Evolutionary conservation across 2,113 vertebrate genomes (phyloP).

Genomic region (Numenius arquata): DNA sequence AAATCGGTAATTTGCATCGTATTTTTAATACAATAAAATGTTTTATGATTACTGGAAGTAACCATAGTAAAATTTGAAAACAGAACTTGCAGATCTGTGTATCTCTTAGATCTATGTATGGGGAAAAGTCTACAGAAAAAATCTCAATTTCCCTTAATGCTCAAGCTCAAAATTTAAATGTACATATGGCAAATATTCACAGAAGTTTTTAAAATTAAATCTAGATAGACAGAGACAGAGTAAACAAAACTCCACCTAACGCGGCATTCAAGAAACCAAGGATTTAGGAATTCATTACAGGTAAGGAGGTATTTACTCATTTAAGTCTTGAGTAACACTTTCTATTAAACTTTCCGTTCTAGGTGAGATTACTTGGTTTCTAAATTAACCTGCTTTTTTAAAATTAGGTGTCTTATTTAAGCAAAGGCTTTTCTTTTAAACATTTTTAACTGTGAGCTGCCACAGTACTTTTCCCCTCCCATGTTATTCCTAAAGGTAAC

Average conservation of each 20-base stretch:
- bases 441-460: not conserved
- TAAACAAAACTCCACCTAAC: not conserved
- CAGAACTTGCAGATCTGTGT: not conserved
- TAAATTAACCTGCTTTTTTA: not conserved
- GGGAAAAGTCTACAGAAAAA: not conserved
- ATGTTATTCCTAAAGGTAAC: not conserved
- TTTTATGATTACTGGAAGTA: not conserved
- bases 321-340: not conserved
- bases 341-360: not conserved
- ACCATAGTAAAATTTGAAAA: not conserved
- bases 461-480: not conserved
- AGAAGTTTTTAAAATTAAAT: not conserved
- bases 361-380: not conserved
- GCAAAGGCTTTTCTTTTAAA: not conserved
- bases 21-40: not conserved
- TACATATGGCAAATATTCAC: not conserved
- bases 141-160: not conserved
- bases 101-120: rapidly evolving
- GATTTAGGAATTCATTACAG: not conserved
- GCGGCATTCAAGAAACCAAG: not conserved
- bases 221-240: not conserved
- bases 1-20: not conserved
- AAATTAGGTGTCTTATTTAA: not conserved
- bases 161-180: not conserved
- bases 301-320: not conserved